phyloP scores from a whole-genome alignment of 92 coral and sea anemone species.

The Montipora capitata region DNA sequence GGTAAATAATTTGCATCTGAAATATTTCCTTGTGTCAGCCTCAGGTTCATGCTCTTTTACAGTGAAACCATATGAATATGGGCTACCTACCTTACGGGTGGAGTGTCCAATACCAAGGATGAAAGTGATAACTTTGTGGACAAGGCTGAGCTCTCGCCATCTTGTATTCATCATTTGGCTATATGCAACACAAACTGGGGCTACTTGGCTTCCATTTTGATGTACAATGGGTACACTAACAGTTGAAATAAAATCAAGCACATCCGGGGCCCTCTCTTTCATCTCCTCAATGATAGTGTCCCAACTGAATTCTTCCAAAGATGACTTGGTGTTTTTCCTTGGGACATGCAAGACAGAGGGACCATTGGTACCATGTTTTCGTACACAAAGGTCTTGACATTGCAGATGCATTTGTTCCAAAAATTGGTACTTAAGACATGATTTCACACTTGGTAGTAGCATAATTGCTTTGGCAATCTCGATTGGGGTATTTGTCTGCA shows the following conservation, averaged over 20 bases:
- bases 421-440: slow-evolving; percentile 11
- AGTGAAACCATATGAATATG: too few relatives aligned
- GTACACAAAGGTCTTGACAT: slow-evolving; percentile 33
- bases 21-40: too few relatives aligned
- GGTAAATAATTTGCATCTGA: too few relatives aligned
- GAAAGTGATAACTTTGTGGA: slow-evolving; percentile 45
- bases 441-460: slow-evolving; percentile 21
- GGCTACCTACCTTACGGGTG: slow-evolving; percentile 53
- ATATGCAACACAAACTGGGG: slow-evolving; percentile 48
- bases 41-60: background rate
- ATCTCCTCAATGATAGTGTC: slow-evolving; percentile 26
- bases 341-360: slow-evolving; percentile 33
- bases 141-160: slow-evolving; percentile 48
- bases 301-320: slow-evolving; percentile 32
- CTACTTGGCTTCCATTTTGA: slow-evolving; percentile 49
- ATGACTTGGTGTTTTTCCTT: background rate
- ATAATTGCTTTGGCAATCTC: slow-evolving; percentile 29
- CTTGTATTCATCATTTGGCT: slow-evolving; percentile 46
- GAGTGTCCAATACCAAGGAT: slow-evolving; percentile 68
- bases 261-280: slow-evolving; percentile 58
- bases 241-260: slow-evolving; percentile 63
- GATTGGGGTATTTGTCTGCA: slow-evolving; percentile 9
- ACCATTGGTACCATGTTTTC: slow-evolving; percentile 10
- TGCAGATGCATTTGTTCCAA: slow-evolving; percentile 32
- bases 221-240: slow-evolving; percentile 50